These are phyloP conservation scores for Taenioides sp. DNA, from an alignment of 2,797 vertebrate genomes.

Conservation along the genomic window DNA sequence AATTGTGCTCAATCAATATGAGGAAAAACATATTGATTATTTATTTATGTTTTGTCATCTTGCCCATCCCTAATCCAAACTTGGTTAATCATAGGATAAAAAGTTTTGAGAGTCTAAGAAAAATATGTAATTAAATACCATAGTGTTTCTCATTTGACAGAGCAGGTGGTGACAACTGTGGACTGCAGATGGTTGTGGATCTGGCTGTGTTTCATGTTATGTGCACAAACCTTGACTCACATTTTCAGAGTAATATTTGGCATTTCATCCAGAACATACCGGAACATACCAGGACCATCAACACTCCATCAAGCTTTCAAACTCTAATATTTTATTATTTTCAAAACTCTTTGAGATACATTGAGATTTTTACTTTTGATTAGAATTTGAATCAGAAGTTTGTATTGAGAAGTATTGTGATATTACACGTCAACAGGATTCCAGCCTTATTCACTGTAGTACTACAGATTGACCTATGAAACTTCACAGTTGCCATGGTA, in stretches of 20 bases:
- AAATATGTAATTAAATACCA: not conserved
- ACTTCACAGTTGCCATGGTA: too few relatives aligned
- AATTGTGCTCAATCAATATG: too few relatives aligned
- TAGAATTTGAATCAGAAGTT: not conserved
- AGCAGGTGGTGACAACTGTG: not conserved
- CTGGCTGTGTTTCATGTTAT: not conserved
- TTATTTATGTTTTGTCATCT: too few relatives aligned
- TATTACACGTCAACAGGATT: too few relatives aligned
- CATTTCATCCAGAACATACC: not conserved
- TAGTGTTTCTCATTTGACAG: not conserved
- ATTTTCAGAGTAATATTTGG: not conserved
- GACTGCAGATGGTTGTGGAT: not conserved
- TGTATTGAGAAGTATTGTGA: too few relatives aligned
- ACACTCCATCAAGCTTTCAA: not conserved
- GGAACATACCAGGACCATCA: not conserved
- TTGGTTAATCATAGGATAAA: not conserved
- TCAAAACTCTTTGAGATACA: not conserved
- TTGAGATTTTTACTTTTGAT: not conserved
- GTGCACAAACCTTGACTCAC: conserved; percentile 7
- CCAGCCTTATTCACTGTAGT: too few relatives aligned
- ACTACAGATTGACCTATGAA: too few relatives aligned
- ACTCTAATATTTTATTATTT: not conserved
- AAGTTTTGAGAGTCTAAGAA: not conserved
- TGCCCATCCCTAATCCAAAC: not conserved
- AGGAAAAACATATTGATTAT: too few relatives aligned